Percentiles rank a stretch among this genome's conserved stretches.
Conservation (phyloP, 2,113 vertebrate species). For the Embiotoca jacksoni region DNA sequence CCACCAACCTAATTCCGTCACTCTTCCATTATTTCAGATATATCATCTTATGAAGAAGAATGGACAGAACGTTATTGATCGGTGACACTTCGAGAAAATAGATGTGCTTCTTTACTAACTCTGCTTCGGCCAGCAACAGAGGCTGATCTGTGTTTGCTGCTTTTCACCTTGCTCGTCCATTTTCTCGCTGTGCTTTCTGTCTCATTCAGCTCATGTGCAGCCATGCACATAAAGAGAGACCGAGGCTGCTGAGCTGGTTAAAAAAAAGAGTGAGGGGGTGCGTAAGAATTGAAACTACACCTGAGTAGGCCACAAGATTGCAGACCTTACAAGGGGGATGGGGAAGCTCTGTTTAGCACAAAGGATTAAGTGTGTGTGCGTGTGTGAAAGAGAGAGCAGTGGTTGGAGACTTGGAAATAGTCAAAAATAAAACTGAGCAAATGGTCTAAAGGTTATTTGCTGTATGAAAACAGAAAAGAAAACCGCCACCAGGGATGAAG, state of each 20-base stretch:
- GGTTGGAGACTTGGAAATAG: neutral
- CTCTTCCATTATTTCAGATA: slow-evolving; percentile 38
- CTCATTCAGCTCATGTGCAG: slow-evolving; percentile 55
- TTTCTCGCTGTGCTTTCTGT: slow-evolving; percentile 39
- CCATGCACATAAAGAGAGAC: slow-evolving; percentile 47
- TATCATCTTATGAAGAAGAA: slow-evolving; percentile 59
- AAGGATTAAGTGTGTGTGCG: neutral
- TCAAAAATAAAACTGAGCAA: slow-evolving; percentile 42
- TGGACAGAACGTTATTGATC: slow-evolving; percentile 60
- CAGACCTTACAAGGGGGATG: slow-evolving; percentile 38
- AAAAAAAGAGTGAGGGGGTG: slow-evolving; percentile 28
- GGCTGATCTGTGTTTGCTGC: slow-evolving; percentile 49
- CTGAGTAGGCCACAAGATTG: slow-evolving; percentile 54
- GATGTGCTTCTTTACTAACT: slow-evolving; percentile 52
- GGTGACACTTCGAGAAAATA: slow-evolving; percentile 64
- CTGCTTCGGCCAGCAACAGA: slow-evolving; percentile 34
- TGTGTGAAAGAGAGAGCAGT: neutral
- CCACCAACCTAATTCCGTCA: slow-evolving; percentile 38
- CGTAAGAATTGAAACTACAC: slow-evolving; percentile 50
- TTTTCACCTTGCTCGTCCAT: slow-evolving; percentile 41
- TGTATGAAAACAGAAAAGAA: slow-evolving; percentile 42
- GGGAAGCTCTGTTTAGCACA: too few species aligned
- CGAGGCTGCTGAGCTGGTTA: slow-evolving; percentile 51
- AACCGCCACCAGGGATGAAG: slow-evolving; percentile 19
- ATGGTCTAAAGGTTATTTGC: slow-evolving; percentile 32